Conservation (phyloP, 2,113 vertebrate species). For the Gracilinanus agilis region DNA sequence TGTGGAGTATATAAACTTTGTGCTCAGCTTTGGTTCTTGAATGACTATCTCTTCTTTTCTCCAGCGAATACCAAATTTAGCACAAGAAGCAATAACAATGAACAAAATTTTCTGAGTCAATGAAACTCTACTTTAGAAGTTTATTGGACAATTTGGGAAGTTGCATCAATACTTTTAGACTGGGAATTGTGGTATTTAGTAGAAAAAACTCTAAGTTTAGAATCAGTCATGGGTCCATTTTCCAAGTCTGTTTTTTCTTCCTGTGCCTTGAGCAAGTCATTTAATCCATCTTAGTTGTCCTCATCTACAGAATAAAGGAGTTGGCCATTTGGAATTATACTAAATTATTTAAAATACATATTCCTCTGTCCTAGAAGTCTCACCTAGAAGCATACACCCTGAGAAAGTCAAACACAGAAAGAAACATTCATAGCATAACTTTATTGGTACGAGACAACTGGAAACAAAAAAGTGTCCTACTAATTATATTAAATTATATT, state of each 20-base stretch:
- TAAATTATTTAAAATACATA: not conserved
- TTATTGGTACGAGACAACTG: not conserved
- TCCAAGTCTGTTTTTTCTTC: not conserved
- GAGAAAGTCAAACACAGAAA: not conserved
- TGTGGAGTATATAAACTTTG: not conserved
- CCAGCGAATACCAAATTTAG: not conserved
- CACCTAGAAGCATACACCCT: not conserved
- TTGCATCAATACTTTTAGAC: not conserved
- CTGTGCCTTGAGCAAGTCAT: not conserved
- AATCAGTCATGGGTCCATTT: not conserved
- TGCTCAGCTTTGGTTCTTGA: not conserved
- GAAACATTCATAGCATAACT: not conserved
- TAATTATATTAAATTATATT: not conserved
- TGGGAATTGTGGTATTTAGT: not conserved
- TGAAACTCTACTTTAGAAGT: not conserved
- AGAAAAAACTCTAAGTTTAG: not conserved
- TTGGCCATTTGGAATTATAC: not conserved
- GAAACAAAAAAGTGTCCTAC: not conserved
- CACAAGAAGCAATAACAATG: not conserved
- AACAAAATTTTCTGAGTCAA: not conserved
- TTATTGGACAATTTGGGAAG: not conserved
- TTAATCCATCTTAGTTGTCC: not conserved
- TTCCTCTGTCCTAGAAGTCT: not conserved
- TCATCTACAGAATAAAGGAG: not conserved
- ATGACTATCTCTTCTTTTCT: not conserved